Base-by-base conservation (phyloP, 2,797 vertebrate genomes). In the Anolis apletophallus region DNA sequence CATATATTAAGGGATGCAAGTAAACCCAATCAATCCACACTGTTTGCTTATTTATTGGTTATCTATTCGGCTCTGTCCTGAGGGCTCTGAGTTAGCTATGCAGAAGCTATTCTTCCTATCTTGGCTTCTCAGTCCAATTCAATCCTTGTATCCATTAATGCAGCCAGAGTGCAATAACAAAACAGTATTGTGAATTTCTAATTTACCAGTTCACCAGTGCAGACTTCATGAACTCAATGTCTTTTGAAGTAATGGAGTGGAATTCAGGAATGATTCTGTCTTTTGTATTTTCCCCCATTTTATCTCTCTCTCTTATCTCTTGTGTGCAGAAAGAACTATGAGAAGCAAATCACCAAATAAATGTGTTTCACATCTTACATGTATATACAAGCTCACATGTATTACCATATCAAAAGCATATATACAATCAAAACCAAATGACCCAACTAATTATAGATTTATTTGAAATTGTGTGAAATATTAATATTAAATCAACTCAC, bases 181-280 rank as follows among this genome's bases (percentile, higher is more conserved):
- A 86, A 89, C 83, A 90, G 77, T 91, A 55, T 89, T 94, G 90
- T 91, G 93, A 92, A 91, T 95, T 95, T 94, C 89, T 95, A 94
- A 95, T 95, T 95, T 95, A 94, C 91, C 93, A 95, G 93, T 92
- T 95, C 95, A 95, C 81, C 93, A 94, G 95, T 89, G 94, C 93
- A 94, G 91, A 87, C 73, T 94, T 94, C 92, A 93, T 87, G 89
- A 90, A 91, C 83, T 92, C 77, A 75, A 86, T 82, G 73, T 85
- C 86, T 93, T 91, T 85, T 64, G 90, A 83, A 92, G 88, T 91
- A 94, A 93, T 61, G 52, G 83, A 92, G 86, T 92, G 87, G 88
- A 94, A 94, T 94, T 86, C 85, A 83, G 78, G 68, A 57, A 87
- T 72, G 36, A 87, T 73, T 85, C 91, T 72, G 21, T 68, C 85